phyloP scores from a whole-genome alignment of 2,888 invertebrate genomes.

The Cartodere bifasciata region DNA sequence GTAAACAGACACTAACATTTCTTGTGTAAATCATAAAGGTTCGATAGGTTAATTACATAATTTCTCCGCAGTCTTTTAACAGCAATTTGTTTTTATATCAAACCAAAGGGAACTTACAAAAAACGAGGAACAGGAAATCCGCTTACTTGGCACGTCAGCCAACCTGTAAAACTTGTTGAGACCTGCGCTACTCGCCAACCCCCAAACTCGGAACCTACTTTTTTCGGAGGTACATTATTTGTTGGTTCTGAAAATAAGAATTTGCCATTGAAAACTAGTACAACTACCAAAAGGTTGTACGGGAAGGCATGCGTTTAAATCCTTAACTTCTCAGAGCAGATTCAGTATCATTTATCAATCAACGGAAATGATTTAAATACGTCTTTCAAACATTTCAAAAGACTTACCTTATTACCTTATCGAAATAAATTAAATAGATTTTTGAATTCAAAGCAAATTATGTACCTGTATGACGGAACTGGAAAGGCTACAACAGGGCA shows the following conservation, averaged over 20 bases:
- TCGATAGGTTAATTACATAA: too few species aligned
- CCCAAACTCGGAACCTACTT: constrained; percentile 39
- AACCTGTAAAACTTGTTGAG: constrained; percentile 38
- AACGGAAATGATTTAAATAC: too few species aligned
- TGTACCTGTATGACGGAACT: constrained; percentile 33
- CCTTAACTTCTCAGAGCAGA: too few species aligned
- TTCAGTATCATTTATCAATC: too few species aligned
- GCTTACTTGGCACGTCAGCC: constrained; percentile 53
- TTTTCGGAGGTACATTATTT: constrained; percentile 48
- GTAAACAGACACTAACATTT: too few species aligned
- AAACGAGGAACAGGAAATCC: constrained; percentile 38
- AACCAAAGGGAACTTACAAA: constrained; percentile 27
- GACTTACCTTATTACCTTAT: constrained; percentile 1
- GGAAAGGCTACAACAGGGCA: constrained; percentile 37
- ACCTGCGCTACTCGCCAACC: constrained; percentile 50
- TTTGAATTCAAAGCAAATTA: too few species aligned
- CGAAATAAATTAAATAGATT: too few species aligned
- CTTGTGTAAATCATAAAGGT: too few species aligned
- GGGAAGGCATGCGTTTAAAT: too few species aligned
- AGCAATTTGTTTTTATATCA: too few species aligned
- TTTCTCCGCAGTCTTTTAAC: too few species aligned
- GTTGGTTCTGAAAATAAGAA: constrained; percentile 41
- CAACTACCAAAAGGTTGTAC: not conserved
- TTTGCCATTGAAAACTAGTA: not conserved
- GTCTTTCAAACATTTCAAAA: too few species aligned